Evolutionary conservation across 2,113 vertebrate genomes (phyloP), one percentile per base, ranked within the genome.

Genomic region (Mellivora capensis): DNA sequence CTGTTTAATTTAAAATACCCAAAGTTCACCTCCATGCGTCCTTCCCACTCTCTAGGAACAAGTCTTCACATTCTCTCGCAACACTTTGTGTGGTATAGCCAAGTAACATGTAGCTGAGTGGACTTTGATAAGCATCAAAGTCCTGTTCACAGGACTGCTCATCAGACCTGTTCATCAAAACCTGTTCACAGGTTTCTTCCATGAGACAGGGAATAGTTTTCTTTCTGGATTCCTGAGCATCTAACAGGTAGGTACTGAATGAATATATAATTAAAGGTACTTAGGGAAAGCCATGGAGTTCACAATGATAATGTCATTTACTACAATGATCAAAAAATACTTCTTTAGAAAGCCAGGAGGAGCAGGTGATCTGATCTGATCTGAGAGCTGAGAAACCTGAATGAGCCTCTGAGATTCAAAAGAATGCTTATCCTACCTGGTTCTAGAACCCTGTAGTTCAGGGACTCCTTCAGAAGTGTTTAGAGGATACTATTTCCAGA

Each of bases 391-490:
- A 93, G 39, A 93, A 90, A 97, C 29, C 69, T 82, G 23, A 93
- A 95, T 42, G 25, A 74, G 47, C 21, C 54, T 93, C 37, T 90
- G 81, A 14, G 37, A 6, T 49, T 85, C 39, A 86, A 39, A 0
- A 90, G 42, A 85, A 87, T 44, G 42, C 27, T 91, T 77, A 76
- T 37, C 37, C 7, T 83, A 27, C 37, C 74, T 93, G 39, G 57
- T 87, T 97, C 94, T 90, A 61, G 74, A 93, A 79, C 21, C 52
- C n/a, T 80, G 31, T 42, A 90, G 74, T 34, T 94, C 8, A 84
- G 64, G 20, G 34, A 91, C 42, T 88, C 47, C 57, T 62, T 94
- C 54, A 91, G 44, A 91, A 87, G 72, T 79, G 87, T 82, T 67
- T 90, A 86, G 8, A 90, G 29, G 52, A 85, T 29, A 76, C 2